phyloP scores from a whole-genome alignment of 2,797 vertebrate species.

The Apogon hyalosoma region DNA sequence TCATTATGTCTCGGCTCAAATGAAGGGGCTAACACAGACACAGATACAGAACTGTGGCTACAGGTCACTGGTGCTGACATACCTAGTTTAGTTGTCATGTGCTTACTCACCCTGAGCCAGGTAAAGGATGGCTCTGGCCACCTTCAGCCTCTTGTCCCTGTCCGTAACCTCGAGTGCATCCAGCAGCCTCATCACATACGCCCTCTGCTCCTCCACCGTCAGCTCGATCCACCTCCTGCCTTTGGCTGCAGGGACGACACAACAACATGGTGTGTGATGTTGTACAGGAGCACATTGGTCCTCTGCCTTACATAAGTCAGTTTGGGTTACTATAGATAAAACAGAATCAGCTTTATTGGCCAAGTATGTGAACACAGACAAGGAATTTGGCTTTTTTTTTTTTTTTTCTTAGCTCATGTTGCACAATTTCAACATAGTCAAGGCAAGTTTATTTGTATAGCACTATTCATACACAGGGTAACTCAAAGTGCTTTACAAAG shows the following conservation, averaged over 20 bases:
- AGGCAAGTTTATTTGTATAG: no score
- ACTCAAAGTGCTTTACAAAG: no score
- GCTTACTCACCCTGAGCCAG: constrained; percentile 91
- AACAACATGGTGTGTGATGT: neutral
- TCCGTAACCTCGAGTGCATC: constrained; percentile 94
- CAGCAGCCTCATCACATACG: constrained; percentile 91
- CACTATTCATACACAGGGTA: no score
- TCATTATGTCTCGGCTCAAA: neutral
- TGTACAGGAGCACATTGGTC: neutral
- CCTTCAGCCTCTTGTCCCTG: constrained; percentile 90
- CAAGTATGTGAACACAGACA: neutral
- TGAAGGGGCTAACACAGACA: neutral
- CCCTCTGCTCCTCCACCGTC: constrained; percentile 85
- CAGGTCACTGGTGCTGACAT: neutral
- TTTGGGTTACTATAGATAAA: neutral
- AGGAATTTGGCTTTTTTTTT: no score
- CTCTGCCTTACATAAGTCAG: neutral
- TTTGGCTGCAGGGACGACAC: constrained; percentile 49
- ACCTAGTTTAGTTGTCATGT: neutral
- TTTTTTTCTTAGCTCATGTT: no score
- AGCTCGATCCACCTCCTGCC: constrained; percentile 88
- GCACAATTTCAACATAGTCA: no score
- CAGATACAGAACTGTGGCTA: neutral
- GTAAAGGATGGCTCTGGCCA: constrained; percentile 93
- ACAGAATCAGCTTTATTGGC: no score